Percentiles rank a stretch among this genome's conserved stretches.
These are phyloP conservation scores for Drosophila lacteicornis DNA, from an alignment of 1,140 invertebrate species.

Conservation along the genomic window DNA sequence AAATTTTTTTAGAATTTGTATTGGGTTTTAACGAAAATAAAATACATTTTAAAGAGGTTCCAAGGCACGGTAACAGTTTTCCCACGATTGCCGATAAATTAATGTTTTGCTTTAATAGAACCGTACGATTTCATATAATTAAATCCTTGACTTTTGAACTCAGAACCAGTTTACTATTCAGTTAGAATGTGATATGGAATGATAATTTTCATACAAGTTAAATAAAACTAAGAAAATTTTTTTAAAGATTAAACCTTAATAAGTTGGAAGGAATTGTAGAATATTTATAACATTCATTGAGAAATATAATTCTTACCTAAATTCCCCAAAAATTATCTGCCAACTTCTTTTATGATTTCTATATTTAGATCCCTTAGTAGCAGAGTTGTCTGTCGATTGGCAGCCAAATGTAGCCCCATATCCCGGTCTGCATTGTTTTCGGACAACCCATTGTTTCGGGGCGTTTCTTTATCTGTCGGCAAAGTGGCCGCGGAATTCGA, in stretches of 20 bases:
- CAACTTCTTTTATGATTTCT: background rate
- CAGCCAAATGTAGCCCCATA: conserved; percentile 9
- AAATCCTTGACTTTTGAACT: background rate
- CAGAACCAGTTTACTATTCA: background rate
- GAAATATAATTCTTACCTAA: background rate
- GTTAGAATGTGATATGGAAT: background rate
- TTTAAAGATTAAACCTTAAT: too few species aligned
- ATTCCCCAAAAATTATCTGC: background rate
- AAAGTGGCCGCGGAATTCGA: conserved; percentile 23
- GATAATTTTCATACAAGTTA: background rate
- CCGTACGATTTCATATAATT: background rate
- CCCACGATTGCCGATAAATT: background rate
- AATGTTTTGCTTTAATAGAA: too few species aligned
- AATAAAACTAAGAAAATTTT: too few species aligned
- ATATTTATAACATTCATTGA: too few species aligned
- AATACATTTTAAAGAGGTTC: background rate
- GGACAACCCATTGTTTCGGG: conserved; percentile 49
- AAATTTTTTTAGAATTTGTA: background rate
- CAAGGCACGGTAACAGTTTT: background rate
- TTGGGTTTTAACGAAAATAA: background rate
- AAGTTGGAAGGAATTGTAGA: too few species aligned
- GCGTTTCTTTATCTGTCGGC: conserved; percentile 39
- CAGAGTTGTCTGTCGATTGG: conserved; percentile 14
- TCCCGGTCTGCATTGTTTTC: conserved; percentile 42
- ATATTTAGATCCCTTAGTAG: conserved; percentile 9